Conservation (phyloP, 2,113 vertebrate genomes). For the Solea solea region DNA sequence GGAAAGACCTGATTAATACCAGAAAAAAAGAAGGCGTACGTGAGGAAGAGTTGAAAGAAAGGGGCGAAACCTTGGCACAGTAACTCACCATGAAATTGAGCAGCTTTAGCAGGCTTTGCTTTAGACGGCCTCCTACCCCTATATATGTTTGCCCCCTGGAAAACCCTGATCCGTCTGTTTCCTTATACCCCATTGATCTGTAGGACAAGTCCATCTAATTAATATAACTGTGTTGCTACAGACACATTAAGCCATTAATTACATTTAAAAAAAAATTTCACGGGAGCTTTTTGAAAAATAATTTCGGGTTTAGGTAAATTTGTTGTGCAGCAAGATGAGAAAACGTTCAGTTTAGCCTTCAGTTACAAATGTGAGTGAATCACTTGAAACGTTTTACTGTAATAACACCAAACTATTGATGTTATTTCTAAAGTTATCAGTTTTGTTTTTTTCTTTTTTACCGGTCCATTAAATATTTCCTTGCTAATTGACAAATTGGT, state of each 20-base stretch:
- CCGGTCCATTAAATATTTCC: not conserved
- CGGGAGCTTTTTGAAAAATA: too few relatives aligned
- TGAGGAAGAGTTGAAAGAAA: constrained; percentile 52
- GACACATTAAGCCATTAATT: too few relatives aligned
- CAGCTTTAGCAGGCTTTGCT: constrained; percentile 75
- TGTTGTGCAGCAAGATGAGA: too few relatives aligned
- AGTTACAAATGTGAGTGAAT: too few relatives aligned
- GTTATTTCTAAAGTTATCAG: too few relatives aligned
- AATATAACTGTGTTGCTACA: too few relatives aligned
- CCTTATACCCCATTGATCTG: not conserved
- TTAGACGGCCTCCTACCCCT: constrained; percentile 50
- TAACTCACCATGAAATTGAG: constrained; percentile 84
- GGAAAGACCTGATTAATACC: constrained; percentile 80
- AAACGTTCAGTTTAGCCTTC: too few relatives aligned
- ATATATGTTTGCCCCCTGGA: constrained; percentile 56
- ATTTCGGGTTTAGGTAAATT: too few relatives aligned
- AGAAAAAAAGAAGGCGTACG: constrained; percentile 58
- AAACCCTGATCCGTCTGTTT: constrained; percentile 39
- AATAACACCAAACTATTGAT: too few relatives aligned
- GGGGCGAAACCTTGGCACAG: constrained; percentile 71
- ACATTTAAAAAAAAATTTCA: not conserved
- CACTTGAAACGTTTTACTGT: too few relatives aligned
- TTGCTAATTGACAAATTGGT: not conserved
- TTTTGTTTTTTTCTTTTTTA: not conserved
- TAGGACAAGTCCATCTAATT: not conserved